Evolutionary conservation across 2,888 invertebrate species (phyloP), one percentile per base, ranked within the genome.

Genomic region (Drosophila vallismaia): DNA sequence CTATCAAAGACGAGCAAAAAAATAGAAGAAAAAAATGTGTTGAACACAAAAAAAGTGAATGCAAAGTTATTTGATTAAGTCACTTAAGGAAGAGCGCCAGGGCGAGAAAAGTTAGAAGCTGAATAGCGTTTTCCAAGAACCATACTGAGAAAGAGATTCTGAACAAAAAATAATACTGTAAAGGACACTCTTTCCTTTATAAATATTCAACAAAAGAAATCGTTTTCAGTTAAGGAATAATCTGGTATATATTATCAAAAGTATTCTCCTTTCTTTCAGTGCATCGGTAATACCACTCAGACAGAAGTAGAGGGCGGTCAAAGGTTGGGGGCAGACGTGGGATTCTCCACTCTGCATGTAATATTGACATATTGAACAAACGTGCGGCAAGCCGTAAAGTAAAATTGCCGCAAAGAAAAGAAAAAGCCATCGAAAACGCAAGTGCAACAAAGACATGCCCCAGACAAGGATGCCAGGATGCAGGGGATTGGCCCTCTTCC

Each of bases 301-400:
- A 66, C 55, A 46, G 28, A 28, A 28, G 28, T 6, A 6, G n/a
- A 5, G 12, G 36, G 6, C 31, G 33, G 36, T 36, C 36, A 36
- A 36, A 48, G 52, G 26, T 44, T 63, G 77, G 57, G 68, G 71
- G 71, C 80, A 71, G 66, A 46, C 66, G 66, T 51, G 66, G 64
- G 64, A 64, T 64, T 42, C 63, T 64, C 46, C 38, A 40, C 64
- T 52, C 63, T 75, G 78, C 78, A 79, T 82, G 86, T 86, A 88
- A 86, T 88, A 86, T 86, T 86, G 88, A 86, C 85, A 86, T 86
- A 86, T 86, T 86, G 85, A 80, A 71, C 88, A 88, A 80, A 86
- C 88, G 85, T 86, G 88, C 75, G 55, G 63, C 70, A 62, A 46
- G 55, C 52, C 75, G 77, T 71, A 62, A 76, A 68, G 74, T 70